Conservation (phyloP, 2,888 invertebrate genomes). For the Portevinia maculata region DNA sequence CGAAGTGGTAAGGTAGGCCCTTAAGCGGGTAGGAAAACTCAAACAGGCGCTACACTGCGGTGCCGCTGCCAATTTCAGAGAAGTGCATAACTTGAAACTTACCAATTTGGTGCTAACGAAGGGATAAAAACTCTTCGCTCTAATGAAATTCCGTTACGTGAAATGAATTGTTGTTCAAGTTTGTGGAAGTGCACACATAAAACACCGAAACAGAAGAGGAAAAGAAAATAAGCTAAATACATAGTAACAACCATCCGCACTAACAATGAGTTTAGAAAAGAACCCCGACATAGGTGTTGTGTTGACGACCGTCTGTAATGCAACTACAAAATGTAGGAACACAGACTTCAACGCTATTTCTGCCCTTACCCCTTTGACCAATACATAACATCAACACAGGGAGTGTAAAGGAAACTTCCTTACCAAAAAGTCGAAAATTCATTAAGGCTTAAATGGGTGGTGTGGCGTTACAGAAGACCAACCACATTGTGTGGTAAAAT, state of each 20-base stretch:
- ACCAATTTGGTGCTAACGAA: slow-evolving; percentile 69
- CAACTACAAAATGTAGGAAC: not conserved
- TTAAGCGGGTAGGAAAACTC: not conserved
- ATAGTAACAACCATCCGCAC: not conserved
- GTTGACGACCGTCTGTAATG: not conserved
- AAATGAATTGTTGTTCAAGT: slow-evolving; percentile 69
- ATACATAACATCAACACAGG: not conserved
- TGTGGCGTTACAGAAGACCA: not conserved
- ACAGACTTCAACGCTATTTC: not conserved
- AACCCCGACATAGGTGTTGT: slow-evolving; percentile 30
- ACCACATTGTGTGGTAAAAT: not conserved
- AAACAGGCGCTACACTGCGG: slow-evolving; percentile 1
- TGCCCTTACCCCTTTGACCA: slow-evolving; percentile 11
- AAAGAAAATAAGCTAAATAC: slow-evolving; percentile 13
- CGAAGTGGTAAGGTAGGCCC: slow-evolving; percentile 11
- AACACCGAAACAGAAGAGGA: slow-evolving; percentile 35
- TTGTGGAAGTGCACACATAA: slow-evolving; percentile 31
- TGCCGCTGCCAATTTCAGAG: slow-evolving; percentile 49
- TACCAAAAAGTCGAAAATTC: slow-evolving; percentile 39
- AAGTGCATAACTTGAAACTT: slow-evolving; percentile 72
- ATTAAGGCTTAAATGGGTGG: slow-evolving; percentile 26
- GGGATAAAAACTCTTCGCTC: slow-evolving; percentile 66
- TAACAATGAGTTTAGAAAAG: not conserved
- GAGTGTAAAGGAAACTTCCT: not conserved
- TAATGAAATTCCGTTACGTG: slow-evolving; percentile 72